phyloP scores from a whole-genome alignment of 2,113 vertebrate genomes.

The Hippocampus abdominalis region DNA sequence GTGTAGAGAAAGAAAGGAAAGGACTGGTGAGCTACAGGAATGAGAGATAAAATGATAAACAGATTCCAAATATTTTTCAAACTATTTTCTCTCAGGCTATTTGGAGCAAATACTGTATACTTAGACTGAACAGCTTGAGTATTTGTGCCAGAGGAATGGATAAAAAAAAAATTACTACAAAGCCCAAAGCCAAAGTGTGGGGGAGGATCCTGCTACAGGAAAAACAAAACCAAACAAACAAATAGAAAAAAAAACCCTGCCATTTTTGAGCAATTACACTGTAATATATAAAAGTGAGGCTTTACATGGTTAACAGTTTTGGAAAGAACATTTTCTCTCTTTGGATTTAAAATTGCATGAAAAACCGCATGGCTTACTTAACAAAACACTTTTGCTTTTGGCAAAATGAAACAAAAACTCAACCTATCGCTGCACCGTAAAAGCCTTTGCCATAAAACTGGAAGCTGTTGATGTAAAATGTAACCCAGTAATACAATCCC shows the following conservation, averaged over 20 bases:
- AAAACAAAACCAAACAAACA: neutral
- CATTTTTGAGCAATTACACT: neutral
- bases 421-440: no score
- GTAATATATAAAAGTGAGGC: neutral
- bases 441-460: neutral
- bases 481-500: no score
- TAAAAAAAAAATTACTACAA: neutral
- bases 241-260: neutral
- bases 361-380: neutral
- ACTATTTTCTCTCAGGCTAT: neutral
- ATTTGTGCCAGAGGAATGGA: neutral
- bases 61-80: neutral
- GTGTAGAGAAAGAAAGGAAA: neutral
- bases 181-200: neutral
- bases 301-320: neutral
- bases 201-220: neutral
- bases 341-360: neutral
- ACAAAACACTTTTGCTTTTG: neutral
- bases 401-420: neutral
- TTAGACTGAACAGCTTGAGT: neutral
- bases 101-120: neutral
- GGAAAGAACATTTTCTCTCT: neutral
- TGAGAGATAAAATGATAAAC: neutral
- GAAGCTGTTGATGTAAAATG: no score
- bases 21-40: neutral